Conservation (phyloP, 2,888 invertebrate species). For the Ophion slaviceki region DNA sequence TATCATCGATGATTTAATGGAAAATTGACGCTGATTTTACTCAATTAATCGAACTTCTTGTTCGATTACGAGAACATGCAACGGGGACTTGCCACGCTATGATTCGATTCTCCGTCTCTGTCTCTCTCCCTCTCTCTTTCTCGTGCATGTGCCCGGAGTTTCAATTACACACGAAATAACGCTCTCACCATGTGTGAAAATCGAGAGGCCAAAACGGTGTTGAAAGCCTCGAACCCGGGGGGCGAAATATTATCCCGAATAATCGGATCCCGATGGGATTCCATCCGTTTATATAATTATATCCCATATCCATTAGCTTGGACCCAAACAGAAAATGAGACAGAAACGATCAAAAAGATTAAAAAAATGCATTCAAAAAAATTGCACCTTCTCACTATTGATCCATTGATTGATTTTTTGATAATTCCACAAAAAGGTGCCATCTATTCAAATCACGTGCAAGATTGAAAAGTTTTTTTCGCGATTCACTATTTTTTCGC, state of each 20-base stretch:
- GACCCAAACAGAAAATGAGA: constrained; percentile 9
- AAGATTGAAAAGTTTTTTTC: too few species aligned
- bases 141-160: constrained; percentile 25
- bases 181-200: constrained; percentile 31
- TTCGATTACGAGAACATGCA: constrained; percentile 37
- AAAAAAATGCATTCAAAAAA: background rate
- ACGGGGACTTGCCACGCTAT: background rate
- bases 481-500: too few species aligned
- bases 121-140: background rate
- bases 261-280: constrained; percentile 56
- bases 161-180: constrained; percentile 56
- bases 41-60: constrained; percentile 12
- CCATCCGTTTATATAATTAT: constrained; percentile 62
- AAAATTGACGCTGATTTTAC: constrained; percentile 10
- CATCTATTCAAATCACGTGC: too few species aligned
- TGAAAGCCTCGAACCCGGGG: constrained; percentile 37
- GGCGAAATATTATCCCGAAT: constrained; percentile 54
- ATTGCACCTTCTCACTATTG: background rate
- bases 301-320: constrained; percentile 39
- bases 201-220: constrained; percentile 48
- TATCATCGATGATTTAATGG: background rate
- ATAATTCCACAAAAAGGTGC: background rate
- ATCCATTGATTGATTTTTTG: background rate
- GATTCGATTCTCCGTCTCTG: background rate
- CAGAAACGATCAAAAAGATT: background rate